These are phyloP conservation scores for Microcebus tavaratra DNA, from an alignment of 2,113 vertebrate genomes.

Conservation along the genomic window DNA sequence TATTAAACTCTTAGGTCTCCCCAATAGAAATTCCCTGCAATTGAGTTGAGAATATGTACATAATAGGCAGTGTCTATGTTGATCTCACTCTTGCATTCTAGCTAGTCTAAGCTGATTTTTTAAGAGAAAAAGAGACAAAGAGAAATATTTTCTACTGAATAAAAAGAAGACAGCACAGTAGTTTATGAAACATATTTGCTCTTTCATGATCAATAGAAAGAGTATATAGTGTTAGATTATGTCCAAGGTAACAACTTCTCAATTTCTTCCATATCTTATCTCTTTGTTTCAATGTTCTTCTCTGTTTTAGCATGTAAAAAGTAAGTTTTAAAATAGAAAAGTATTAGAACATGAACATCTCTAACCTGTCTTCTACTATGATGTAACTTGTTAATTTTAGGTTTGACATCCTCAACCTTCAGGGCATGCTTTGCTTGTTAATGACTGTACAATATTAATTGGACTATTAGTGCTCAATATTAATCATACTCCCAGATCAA, in stretches of 20 bases:
- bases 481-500: neutral
- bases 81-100: neutral
- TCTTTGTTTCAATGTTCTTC: conserved; percentile 33
- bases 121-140: neutral
- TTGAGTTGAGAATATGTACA: neutral
- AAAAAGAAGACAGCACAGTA: neutral
- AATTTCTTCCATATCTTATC: conserved; percentile 24
- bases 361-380: neutral
- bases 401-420: neutral
- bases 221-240: neutral
- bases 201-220: neutral
- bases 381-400: neutral
- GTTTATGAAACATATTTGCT: conserved; percentile 3
- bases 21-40: neutral
- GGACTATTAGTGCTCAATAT: neutral
- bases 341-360: neutral
- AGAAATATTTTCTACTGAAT: conserved; percentile 2
- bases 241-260: neutral
- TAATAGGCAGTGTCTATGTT: neutral
- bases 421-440: neutral
- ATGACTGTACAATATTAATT: neutral
- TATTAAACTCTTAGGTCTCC: neutral
- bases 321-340: neutral
- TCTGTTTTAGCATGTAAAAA: neutral
- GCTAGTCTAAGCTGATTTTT: neutral